Evolutionary conservation across 2,113 vertebrate genomes (phyloP).

Genomic region (Phyllostomus hastatus): DNA sequence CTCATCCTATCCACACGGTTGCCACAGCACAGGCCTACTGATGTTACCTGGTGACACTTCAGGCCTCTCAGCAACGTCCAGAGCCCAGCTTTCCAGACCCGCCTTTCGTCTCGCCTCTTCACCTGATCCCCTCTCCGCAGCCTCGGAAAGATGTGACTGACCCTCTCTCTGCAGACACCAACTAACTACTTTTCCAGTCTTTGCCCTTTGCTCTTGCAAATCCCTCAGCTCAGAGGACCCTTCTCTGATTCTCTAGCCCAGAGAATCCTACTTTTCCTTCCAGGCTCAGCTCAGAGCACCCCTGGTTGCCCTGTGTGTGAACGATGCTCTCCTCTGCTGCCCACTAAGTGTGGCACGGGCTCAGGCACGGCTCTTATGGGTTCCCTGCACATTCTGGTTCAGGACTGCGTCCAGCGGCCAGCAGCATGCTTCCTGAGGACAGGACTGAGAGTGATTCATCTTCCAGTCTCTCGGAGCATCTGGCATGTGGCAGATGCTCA

Average conservation of each 20-base stretch:
- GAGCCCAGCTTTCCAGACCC: neutral
- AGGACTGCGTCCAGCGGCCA: neutral
- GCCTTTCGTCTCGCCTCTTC: neutral
- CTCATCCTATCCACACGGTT: neutral
- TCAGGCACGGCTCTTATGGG: neutral
- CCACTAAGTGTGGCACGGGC: neutral
- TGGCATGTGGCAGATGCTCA: neutral
- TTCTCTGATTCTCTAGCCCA: neutral
- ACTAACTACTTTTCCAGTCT: neutral
- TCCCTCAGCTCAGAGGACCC: neutral
- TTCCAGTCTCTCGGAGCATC: neutral
- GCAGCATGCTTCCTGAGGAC: neutral
- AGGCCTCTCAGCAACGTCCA: neutral
- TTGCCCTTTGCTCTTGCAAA: neutral
- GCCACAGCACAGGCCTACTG: neutral
- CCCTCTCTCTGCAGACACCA: neutral
- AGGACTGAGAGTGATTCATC: neutral
- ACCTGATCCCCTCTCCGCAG: neutral
- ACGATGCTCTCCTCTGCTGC: neutral
- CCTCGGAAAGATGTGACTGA: neutral
- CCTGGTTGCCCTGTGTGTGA: neutral
- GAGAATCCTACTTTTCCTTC: neutral
- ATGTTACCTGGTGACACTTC: neutral
- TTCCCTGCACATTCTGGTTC: rapidly evolving
- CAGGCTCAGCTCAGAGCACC: neutral